Evolutionary conservation across 1,140 invertebrate genomes (phyloP).

Genomic region (Lethocerus indicus): DNA sequence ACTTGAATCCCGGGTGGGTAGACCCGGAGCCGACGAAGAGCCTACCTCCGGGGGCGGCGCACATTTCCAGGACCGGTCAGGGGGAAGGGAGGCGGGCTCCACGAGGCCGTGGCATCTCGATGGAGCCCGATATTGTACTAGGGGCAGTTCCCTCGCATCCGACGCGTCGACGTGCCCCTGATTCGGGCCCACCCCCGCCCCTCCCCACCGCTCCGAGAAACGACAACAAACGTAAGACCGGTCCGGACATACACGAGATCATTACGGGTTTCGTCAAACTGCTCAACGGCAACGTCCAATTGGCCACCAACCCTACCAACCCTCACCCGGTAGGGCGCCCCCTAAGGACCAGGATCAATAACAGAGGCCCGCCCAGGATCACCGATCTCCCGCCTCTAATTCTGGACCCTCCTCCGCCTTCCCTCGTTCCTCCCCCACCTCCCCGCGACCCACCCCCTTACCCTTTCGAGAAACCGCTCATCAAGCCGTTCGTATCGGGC

Average conservation of each 20-base stretch:
- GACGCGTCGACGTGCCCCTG: too few relatives aligned
- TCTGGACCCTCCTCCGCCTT: slow-evolving; percentile 37
- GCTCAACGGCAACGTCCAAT: slow-evolving; percentile 71
- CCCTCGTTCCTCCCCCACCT: slow-evolving; percentile 25
- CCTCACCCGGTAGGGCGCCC: slow-evolving; percentile 24
- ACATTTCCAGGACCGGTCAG: slow-evolving; percentile 3
- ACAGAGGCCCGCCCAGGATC: slow-evolving; percentile 67
- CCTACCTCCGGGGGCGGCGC: not conserved
- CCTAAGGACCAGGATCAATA: slow-evolving; percentile 59
- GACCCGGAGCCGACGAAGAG: slow-evolving; percentile 7
- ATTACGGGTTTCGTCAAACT: slow-evolving; percentile 79
- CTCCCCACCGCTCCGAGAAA: slow-evolving; percentile 39
- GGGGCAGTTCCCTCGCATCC: too few relatives aligned
- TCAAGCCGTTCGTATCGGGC: slow-evolving; percentile 39
- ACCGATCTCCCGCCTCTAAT: slow-evolving; percentile 53
- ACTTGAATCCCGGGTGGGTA: not conserved
- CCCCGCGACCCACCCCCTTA: slow-evolving; percentile 39
- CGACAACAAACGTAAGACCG: slow-evolving; percentile 25
- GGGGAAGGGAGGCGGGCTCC: slow-evolving; percentile 11
- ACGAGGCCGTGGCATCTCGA: slow-evolving; percentile 4
- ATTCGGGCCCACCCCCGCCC: slow-evolving; percentile 47
- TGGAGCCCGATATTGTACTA: not conserved
- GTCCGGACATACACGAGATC: slow-evolving; percentile 76
- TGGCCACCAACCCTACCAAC: slow-evolving; percentile 15
- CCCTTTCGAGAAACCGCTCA: slow-evolving; percentile 42